Conservation (phyloP, 2,113 vertebrate species). For the Halcyon senegalensis region DNA sequence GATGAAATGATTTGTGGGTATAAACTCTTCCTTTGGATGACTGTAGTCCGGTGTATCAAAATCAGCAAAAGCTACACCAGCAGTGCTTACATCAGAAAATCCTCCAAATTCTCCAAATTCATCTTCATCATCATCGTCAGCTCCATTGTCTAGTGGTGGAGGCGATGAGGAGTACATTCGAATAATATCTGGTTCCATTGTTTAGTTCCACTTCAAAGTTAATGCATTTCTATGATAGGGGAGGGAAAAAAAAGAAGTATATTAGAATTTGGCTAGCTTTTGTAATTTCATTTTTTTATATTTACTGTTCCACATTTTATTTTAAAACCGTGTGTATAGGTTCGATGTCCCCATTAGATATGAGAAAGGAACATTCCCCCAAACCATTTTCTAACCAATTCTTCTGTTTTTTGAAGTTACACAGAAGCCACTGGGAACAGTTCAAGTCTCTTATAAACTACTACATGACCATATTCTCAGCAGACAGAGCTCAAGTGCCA, state of each 20-base stretch:
- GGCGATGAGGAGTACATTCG: conserved; percentile 89
- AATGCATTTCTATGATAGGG: conserved; percentile 75
- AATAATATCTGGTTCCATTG: conserved; percentile 91
- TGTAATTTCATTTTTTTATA: not conserved
- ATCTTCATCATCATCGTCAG: conserved; percentile 89
- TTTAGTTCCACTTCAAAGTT: conserved; percentile 69
- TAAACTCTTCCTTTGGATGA: conserved; percentile 74
- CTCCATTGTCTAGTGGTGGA: conserved; percentile 85
- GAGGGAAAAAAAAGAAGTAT: not conserved
- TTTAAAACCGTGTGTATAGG: not conserved
- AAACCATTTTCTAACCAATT: not conserved
- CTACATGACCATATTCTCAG: not conserved
- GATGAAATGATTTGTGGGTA: conserved; percentile 80
- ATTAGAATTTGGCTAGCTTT: not conserved
- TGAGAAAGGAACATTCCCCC: not conserved
- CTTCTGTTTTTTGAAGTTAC: not conserved
- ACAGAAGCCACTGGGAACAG: not conserved
- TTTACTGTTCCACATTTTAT: not conserved
- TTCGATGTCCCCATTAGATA: not conserved
- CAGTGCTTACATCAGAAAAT: conserved; percentile 81
- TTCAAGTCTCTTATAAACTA: not conserved
- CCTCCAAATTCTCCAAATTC: conserved; percentile 91
- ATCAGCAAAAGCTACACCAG: conserved; percentile 79
- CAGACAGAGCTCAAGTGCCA: not conserved
- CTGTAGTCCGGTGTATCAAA: conserved; percentile 75